phyloP scores from a whole-genome alignment of 2,113 vertebrate species.

The Xiphorhynchus elegans region DNA sequence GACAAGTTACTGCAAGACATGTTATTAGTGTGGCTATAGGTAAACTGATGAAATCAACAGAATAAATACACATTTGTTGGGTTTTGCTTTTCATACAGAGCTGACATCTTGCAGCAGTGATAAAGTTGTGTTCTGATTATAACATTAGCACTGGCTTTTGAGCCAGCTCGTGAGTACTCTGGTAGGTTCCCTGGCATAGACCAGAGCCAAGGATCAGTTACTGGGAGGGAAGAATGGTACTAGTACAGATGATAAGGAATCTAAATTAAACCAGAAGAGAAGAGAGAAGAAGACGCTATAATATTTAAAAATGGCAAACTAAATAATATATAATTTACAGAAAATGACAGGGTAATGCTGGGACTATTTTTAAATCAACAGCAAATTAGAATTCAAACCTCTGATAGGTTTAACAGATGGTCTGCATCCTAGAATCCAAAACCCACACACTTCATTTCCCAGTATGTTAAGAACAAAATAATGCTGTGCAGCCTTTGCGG shows the following conservation, averaged over 20 bases:
- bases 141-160: background rate
- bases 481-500: conserved; percentile 40
- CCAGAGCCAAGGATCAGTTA: background rate
- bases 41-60: background rate
- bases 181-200: background rate
- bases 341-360: conserved; percentile 75
- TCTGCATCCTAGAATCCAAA: conserved; percentile 72
- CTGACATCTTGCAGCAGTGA: background rate
- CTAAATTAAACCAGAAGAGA: conserved; percentile 68
- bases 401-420: conserved; percentile 77
- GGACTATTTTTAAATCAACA: conserved; percentile 75
- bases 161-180: background rate
- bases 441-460: conserved; percentile 70
- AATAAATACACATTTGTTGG: background rate
- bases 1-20: background rate
- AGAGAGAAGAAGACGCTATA: conserved; percentile 43
- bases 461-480: conserved; percentile 66
- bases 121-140: background rate
- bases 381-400: conserved; percentile 75
- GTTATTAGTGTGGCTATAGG: background rate
- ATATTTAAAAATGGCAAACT: conserved; percentile 76
- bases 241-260: conserved; percentile 66
- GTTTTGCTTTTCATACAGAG: background rate
- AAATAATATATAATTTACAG: conserved; percentile 78
- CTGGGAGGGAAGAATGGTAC: conserved; percentile 29